Percentiles rank a stretch among this genome's conserved stretches.
Conservation (phyloP, 2,797 vertebrate species). For the Periophthalmus magnuspinnatus region DNA sequence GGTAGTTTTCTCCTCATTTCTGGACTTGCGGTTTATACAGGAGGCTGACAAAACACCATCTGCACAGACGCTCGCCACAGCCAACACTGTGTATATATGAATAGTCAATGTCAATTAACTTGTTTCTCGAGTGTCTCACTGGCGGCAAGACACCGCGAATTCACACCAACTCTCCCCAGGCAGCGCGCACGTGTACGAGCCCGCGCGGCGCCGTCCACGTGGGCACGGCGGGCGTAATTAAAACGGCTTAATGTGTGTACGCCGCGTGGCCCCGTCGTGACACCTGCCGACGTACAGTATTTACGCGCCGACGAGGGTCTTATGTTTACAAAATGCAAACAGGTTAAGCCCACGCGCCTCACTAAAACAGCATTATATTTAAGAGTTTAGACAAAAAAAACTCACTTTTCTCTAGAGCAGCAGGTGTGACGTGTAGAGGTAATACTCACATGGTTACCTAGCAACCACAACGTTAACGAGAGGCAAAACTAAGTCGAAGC, state of each 20-base stretch:
- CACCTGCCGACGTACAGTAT: slow-evolving; percentile 54
- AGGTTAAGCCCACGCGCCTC: too few relatives aligned
- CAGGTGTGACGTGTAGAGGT: too few relatives aligned
- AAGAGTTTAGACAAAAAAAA: too few relatives aligned
- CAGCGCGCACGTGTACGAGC: slow-evolving; percentile 45
- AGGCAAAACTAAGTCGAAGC: too few relatives aligned
- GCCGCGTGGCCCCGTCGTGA: slow-evolving; percentile 67
- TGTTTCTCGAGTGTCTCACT: slow-evolving; percentile 67
- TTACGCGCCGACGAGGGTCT: slow-evolving; percentile 32
- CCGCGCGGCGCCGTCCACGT: slow-evolving; percentile 44
- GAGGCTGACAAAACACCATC: slow-evolving; percentile 72
- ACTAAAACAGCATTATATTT: too few relatives aligned
- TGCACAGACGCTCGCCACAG: slow-evolving; percentile 58
- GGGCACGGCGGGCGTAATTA: slow-evolving; percentile 67
- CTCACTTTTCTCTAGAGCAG: too few relatives aligned
- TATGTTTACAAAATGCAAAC: too few relatives aligned
- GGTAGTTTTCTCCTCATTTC: slow-evolving; percentile 30
- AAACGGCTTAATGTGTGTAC: slow-evolving; percentile 74
- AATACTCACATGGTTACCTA: too few relatives aligned
- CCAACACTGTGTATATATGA: slow-evolving; percentile 67
- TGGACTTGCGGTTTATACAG: slow-evolving; percentile 49
- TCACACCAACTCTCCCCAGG: slow-evolving; percentile 63
- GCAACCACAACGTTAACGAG: too few relatives aligned
- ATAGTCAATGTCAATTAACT: slow-evolving; percentile 75
- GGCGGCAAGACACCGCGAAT: slow-evolving; percentile 53